A percentile compares a stretch with the other conserved stretches of the same genome.
Evolutionary conservation across 2,797 vertebrate species (phyloP).

Genomic region (Arvicola amphibius): DNA sequence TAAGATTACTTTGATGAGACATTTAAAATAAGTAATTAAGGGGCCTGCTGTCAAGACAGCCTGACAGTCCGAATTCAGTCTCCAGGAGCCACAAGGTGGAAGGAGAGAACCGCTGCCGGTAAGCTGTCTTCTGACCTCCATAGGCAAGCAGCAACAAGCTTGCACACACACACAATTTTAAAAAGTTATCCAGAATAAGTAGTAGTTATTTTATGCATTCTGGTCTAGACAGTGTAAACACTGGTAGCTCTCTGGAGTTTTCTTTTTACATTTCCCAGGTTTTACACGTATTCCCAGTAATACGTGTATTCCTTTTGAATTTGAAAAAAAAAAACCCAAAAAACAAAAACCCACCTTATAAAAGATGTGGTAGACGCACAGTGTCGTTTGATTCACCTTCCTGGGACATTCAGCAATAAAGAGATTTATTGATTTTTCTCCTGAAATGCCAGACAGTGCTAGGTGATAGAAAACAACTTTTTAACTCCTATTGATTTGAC

Average conservation of each 20-base stretch:
- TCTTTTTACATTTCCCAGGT: constrained; percentile 42
- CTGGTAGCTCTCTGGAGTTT: background rate
- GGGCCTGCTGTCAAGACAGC: background rate
- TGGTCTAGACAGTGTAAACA: background rate
- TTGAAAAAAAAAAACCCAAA: background rate
- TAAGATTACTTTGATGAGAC: constrained; percentile 4
- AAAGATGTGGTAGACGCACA: background rate
- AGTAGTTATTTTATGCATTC: background rate
- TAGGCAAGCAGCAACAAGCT: background rate
- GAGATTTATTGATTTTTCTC: background rate
- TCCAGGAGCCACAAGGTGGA: background rate
- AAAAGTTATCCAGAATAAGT: background rate
- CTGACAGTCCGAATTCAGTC: background rate
- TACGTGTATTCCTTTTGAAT: constrained; percentile 55
- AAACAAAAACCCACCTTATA: background rate
- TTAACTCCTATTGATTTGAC: background rate
- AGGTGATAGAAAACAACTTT: constrained; percentile 19
- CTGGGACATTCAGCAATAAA: background rate
- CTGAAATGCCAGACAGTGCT: background rate
- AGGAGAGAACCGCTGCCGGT: background rate
- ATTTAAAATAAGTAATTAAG: constrained; percentile 22
- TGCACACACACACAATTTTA: background rate
- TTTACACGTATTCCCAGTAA: constrained; percentile 9
- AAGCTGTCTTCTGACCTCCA: background rate
- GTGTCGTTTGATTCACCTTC: constrained; percentile 19